These are phyloP conservation scores for Meloidogyne exigua DNA, from an alignment of 1,140 invertebrate genomes.

Conservation along the genomic window DNA sequence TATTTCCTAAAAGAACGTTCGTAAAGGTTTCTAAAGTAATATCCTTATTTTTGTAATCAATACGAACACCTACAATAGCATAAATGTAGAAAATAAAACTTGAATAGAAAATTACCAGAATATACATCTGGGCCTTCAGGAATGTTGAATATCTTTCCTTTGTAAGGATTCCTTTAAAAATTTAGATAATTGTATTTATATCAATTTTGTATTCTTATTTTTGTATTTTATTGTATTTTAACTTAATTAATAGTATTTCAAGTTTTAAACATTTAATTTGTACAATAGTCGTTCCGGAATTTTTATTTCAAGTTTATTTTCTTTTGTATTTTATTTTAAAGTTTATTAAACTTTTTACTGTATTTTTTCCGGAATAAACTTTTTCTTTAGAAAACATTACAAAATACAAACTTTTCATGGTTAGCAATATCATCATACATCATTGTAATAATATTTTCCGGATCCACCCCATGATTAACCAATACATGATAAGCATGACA, in stretches of 20 bases:
- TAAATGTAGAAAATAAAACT: background rate
- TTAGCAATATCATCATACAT: conserved; percentile 73
- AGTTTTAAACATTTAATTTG: background rate
- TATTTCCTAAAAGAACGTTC: conserved; percentile 35
- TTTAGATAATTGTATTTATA: background rate
- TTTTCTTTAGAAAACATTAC: conserved; percentile 12
- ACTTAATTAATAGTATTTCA: no score
- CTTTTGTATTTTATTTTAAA: no score
- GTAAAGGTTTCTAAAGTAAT: conserved; percentile 44
- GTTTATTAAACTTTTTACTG: no score
- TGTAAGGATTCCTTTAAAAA: conserved; percentile 68
- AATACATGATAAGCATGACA: conserved; percentile 72
- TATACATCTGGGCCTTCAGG: conserved; percentile 71
- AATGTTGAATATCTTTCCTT: conserved; percentile 70
- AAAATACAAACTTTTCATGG: conserved; percentile 66
- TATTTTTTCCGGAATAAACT: no score
- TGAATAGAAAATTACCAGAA: conserved; percentile 64
- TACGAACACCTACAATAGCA: conserved; percentile 69
- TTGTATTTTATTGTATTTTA: no score
- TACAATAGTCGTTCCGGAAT: no score
- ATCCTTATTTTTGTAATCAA: conserved; percentile 68
- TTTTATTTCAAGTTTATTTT: no score
- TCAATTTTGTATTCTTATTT: no score
- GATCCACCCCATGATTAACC: conserved; percentile 68
- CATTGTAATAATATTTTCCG: conserved; percentile 71